Percentiles rank a stretch among this genome's conserved stretches.
These are phyloP conservation scores for Tetragonula carbonaria DNA, from an alignment of 2,888 invertebrate genomes.

Conservation along the genomic window DNA sequence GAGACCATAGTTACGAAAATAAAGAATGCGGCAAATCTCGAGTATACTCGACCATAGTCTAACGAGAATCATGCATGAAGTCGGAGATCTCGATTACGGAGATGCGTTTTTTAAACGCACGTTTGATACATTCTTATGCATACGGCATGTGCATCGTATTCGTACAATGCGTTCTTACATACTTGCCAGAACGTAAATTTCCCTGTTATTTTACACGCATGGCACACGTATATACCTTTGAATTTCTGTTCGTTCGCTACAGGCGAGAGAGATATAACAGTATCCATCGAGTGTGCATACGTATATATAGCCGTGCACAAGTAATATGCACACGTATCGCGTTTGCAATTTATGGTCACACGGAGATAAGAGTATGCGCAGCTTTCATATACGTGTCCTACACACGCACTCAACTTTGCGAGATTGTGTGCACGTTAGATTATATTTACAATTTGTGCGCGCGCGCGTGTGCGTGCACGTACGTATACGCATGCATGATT, in stretches of 20 bases:
- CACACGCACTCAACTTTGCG: background rate
- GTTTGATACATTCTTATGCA: slow-evolving; percentile 28
- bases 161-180: slow-evolving; percentile 27
- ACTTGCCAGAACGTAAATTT: slow-evolving; percentile 30
- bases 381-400: slow-evolving; percentile 27
- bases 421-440: slow-evolving; percentile 48
- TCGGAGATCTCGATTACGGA: slow-evolving; percentile 13
- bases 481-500: background rate
- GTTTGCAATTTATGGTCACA: slow-evolving; percentile 58
- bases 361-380: slow-evolving; percentile 50
- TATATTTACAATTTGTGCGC: slow-evolving; percentile 59
- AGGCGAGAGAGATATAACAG: slow-evolving; percentile 28
- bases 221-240: slow-evolving; percentile 27
- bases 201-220: slow-evolving; percentile 22
- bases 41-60: background rate
- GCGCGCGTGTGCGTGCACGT: slow-evolving; percentile 15
- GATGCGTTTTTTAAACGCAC: slow-evolving; percentile 41
- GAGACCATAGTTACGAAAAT: background rate
- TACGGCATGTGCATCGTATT: slow-evolving; percentile 28
- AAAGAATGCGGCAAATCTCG: background rate
- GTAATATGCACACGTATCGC: slow-evolving; percentile 51
- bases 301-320: slow-evolving; percentile 32
- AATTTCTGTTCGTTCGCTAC: slow-evolving; percentile 46
- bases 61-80: background rate
- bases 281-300: slow-evolving; percentile 31